phyloP scores from a whole-genome alignment of 2,797 vertebrate species.

The Oceanodroma leucorhoa region DNA sequence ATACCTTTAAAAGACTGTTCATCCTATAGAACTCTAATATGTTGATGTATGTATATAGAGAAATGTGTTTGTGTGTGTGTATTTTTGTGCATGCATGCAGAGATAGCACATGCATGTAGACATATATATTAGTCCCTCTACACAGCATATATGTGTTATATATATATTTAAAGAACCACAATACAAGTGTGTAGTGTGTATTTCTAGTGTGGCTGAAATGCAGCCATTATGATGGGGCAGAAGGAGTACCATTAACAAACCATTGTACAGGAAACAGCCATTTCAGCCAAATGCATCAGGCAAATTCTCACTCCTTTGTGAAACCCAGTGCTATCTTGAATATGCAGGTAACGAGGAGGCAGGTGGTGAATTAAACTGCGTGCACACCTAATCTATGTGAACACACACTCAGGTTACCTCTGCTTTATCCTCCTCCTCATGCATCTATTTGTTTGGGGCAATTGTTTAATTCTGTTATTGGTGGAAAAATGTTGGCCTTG shows the following conservation, averaged over 20 bases:
- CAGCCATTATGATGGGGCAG: not conserved
- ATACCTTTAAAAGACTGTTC: not conserved
- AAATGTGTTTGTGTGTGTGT: not conserved
- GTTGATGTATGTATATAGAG: not conserved
- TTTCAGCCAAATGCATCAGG: not conserved
- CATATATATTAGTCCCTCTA: not conserved
- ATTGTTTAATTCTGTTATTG: not conserved
- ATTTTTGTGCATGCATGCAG: not conserved
- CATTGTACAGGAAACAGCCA: not conserved
- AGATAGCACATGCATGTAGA: not conserved
- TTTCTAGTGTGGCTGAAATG: not conserved
- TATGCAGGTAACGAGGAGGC: not conserved
- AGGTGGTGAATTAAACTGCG: not conserved
- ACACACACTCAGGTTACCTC: not conserved
- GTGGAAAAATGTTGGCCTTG: not conserved
- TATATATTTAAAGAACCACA: not conserved
- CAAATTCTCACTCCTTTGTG: not conserved
- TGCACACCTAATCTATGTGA: not conserved
- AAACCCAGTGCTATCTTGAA: not conserved
- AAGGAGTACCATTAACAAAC: not conserved
- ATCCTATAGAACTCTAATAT: not conserved
- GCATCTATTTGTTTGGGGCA: not conserved
- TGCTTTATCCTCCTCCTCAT: not conserved
- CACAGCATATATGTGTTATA: rapidly evolving
- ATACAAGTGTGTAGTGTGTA: not conserved